phyloP scores from a whole-genome alignment of 2,797 vertebrate species.

The Catamblyrhynchus diadema region DNA sequence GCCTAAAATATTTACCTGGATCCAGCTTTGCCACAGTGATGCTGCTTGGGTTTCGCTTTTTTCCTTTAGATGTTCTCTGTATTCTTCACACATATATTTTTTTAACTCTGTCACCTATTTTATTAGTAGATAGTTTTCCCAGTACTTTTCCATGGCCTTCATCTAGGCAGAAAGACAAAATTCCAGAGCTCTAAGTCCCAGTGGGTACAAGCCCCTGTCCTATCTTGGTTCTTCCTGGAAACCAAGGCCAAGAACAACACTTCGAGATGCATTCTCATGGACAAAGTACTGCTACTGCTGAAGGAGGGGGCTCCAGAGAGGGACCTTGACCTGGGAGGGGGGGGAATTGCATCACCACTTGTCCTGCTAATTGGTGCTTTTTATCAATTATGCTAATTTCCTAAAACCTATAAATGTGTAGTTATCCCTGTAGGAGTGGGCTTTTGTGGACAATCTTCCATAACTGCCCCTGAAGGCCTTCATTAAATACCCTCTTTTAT shows the following conservation, averaged over 20 bases:
- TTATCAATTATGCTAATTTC: neutral
- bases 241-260: neutral
- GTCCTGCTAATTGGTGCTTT: neutral
- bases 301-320: no score
- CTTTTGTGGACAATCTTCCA: neutral
- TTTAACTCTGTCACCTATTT: neutral
- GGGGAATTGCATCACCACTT: neutral
- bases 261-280: accelerated
- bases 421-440: neutral
- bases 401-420: neutral
- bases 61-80: neutral
- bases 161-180: neutral
- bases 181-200: neutral
- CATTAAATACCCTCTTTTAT: neutral
- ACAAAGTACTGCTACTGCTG: neutral
- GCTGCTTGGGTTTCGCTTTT: accelerated
- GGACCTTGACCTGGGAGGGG: neutral
- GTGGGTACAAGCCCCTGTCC: neutral
- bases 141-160: neutral
- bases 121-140: neutral
- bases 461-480: neutral
- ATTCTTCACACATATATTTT: neutral
- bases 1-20: neutral
- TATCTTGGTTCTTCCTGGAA: neutral
- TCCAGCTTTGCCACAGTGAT: neutral